Evolutionary conservation across 2,113 vertebrate genomes (phyloP).

Genomic region (Petrocephalus microphthalmus): DNA sequence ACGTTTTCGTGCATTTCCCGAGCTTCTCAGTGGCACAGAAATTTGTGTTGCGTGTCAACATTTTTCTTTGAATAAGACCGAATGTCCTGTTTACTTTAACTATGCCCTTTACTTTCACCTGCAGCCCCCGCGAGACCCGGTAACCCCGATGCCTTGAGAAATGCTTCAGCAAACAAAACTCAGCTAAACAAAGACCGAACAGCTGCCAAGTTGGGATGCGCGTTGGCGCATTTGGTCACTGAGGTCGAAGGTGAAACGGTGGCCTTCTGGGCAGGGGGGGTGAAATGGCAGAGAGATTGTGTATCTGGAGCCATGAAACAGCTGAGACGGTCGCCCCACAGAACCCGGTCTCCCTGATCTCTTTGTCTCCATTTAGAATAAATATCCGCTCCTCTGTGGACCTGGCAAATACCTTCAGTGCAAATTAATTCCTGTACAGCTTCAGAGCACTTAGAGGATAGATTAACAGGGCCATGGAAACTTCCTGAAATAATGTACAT

Average conservation of each 20-base stretch:
- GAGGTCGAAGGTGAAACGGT: not conserved
- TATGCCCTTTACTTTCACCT: not conserved
- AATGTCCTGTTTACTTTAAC: not conserved
- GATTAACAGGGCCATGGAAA: conserved; percentile 8
- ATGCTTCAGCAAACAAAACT: not conserved
- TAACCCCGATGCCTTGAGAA: not conserved
- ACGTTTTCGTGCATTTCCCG: not conserved
- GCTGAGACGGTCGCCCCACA: not conserved
- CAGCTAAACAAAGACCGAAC: not conserved
- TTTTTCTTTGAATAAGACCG: not conserved
- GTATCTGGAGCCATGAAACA: not conserved
- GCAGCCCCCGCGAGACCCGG: not conserved
- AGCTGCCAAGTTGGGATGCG: not conserved
- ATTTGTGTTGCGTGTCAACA: not conserved
- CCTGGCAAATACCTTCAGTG: conserved; percentile 10
- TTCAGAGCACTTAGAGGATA: conserved; percentile 6
- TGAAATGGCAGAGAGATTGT: not conserved
- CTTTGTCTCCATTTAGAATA: conserved; percentile 14
- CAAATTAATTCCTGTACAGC: conserved; percentile 14
- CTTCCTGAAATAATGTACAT: not conserved
- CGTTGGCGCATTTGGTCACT: not conserved
- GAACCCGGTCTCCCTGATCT: not conserved
- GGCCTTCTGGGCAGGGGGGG: not conserved
- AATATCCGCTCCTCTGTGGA: conserved; percentile 13
- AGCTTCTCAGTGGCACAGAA: not conserved